Base-by-base conservation (phyloP, 1,140 invertebrate genomes). In the Leptinotarsa texana region DNA sequence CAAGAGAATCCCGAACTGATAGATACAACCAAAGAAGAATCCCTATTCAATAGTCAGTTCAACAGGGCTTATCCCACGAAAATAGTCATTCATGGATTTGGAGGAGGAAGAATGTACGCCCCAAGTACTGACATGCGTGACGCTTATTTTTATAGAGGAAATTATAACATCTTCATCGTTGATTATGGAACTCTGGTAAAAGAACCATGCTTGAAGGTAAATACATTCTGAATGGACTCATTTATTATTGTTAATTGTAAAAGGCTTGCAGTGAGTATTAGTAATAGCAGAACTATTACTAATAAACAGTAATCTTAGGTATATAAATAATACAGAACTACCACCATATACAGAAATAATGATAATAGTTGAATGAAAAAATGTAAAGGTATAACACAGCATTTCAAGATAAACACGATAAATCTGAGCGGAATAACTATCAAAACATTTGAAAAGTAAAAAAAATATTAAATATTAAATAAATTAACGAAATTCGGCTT, bases 141-240 rank as follows among this genome's bases (percentile, higher is more conserved):
- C 85, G 94, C 93, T 0, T 95, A 94, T 83, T 95, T 95, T 84
- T 87, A 89, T 42, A 87, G 90, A 74, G 93, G 93, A 69, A 88
- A 94, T 80, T 95, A 94, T 83, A 95, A 95, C 82, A 92, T 95
- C 68, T 93, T 95, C 78, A 94, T 95, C 66, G 93, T 95, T n/a
- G 93, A 95, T 86, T 95, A 95, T 83, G 91, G 90, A 62, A 88
- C 90, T 13, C 87, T 94, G n/a, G 94, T 94, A 3, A 90, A 91
- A 81, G 93, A 95, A 82, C 93, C 93, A 2, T 95, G 94, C 82
- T 87, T 95, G 3, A 91, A 92, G 72, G 81, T 82, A 81, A 76
- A 71, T 75, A 17, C 17, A 18, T 62, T n/a, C 1, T 62, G 61
- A 62, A 62, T 62, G 17, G 15, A 62, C 17, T 62, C 17, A 15